phyloP scores from a whole-genome alignment of 1,140 invertebrate species.

The Meloidogyne chitwoodi region DNA sequence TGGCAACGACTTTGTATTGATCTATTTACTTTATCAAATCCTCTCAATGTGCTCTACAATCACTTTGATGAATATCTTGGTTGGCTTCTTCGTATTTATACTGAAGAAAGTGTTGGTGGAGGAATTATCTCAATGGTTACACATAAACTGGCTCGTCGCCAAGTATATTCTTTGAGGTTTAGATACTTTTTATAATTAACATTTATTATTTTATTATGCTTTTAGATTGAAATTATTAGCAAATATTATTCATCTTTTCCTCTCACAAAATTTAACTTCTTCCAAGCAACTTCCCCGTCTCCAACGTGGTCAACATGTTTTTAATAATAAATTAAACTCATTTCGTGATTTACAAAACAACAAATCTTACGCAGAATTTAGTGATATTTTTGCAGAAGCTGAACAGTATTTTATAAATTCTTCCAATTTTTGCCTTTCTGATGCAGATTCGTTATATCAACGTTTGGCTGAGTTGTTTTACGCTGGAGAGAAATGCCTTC shows the following conservation, averaged over 20 bases:
- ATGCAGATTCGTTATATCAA: conserved; percentile 5
- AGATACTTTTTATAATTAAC: neutral
- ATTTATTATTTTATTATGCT: neutral
- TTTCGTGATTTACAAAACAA: conserved; percentile 33
- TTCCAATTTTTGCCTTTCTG: neutral
- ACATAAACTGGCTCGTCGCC: conserved; percentile 22
- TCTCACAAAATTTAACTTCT: conserved; percentile 35
- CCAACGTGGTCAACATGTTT: conserved; percentile 15
- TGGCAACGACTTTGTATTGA: conserved; percentile 30
- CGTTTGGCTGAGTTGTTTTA: conserved; percentile 1
- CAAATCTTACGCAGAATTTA: conserved; percentile 15
- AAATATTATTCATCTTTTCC: conserved; percentile 26
- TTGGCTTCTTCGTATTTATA: conserved; percentile 31
- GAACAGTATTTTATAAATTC: conserved; percentile 6
- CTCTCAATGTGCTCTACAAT: neutral
- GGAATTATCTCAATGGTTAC: conserved; percentile 33
- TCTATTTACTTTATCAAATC: conserved; percentile 19
- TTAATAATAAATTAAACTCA: conserved; percentile 24
- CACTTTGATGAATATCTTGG: conserved; percentile 19
- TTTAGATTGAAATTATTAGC: conserved; percentile 33
- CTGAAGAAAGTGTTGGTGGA: conserved; percentile 34
- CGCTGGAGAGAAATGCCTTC: neutral
- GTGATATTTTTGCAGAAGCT: neutral
- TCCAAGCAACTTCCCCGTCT: conserved; percentile 23
- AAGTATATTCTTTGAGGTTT: conserved; percentile 24